These are phyloP conservation scores for Aptenodytes patagonicus DNA, from an alignment of 2,113 vertebrate genomes.

Conservation along the genomic window DNA sequence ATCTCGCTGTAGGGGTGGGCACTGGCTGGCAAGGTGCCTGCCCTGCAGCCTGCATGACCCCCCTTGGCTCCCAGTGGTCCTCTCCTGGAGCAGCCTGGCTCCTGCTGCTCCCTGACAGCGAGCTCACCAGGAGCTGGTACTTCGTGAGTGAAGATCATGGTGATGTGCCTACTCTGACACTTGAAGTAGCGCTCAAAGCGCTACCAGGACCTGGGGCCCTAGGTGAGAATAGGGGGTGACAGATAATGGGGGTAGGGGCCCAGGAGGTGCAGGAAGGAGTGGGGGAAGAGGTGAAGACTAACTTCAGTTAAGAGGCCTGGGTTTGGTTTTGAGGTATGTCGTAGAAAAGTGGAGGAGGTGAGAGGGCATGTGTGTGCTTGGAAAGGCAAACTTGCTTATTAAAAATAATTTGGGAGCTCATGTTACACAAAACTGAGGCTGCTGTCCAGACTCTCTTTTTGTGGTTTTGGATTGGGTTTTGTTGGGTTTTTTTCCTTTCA, in stretches of 20 bases:
- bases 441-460: background rate
- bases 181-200: background rate
- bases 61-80: background rate
- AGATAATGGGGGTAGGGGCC: background rate
- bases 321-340: background rate
- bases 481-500: background rate
- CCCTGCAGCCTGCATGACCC: background rate
- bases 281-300: background rate
- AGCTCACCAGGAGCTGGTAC: background rate
- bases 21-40: background rate
- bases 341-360: background rate
- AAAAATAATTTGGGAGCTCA: background rate
- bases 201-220: background rate
- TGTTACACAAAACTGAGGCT: background rate
- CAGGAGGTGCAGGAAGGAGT: background rate
- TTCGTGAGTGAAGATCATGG: accelerated
- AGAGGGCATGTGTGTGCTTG: background rate
- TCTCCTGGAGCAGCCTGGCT: background rate
- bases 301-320: background rate
- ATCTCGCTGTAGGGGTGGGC: background rate
- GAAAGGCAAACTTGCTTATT: background rate
- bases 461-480: background rate
- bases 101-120: background rate
- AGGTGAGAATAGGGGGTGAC: background rate
- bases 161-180: background rate